These are phyloP conservation scores for Papilio dardanus DNA, from an alignment of 1,140 invertebrate species.

Conservation along the genomic window DNA sequence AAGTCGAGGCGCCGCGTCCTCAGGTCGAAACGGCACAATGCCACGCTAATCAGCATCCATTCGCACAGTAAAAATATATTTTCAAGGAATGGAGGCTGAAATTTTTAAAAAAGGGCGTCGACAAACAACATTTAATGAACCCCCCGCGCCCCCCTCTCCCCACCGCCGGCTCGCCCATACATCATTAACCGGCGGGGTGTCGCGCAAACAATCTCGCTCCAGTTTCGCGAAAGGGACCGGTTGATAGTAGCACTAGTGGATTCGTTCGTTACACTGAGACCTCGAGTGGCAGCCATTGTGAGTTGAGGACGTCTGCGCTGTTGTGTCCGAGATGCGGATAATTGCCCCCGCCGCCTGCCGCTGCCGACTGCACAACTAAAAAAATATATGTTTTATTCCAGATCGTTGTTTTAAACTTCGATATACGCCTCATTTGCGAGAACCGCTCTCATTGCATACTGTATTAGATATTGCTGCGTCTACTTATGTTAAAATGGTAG, in stretches of 20 bases:
- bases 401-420: constrained; percentile 49
- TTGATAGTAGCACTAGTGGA: constrained; percentile 75
- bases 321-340: constrained; percentile 78
- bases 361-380: constrained; percentile 45
- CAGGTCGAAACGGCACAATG: constrained; percentile 40
- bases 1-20: constrained; percentile 14
- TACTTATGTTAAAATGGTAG: background rate
- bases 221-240: constrained; percentile 74
- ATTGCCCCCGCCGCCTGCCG: constrained; percentile 69
- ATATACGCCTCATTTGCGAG: constrained; percentile 34
- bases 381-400: constrained; percentile 58
- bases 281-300: constrained; percentile 76
- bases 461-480: background rate
- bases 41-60: constrained; percentile 62
- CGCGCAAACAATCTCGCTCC: constrained; percentile 76
- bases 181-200: constrained; percentile 78
- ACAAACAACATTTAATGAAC: constrained; percentile 73
- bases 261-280: constrained; percentile 79
- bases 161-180: constrained; percentile 57
- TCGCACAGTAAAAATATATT: constrained; percentile 57
- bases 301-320: constrained; percentile 72
- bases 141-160: constrained; percentile 57
- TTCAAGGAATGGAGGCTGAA: constrained; percentile 53
- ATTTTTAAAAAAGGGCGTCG: constrained; percentile 61
- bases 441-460: background rate